Evolutionary conservation across 2,113 vertebrate genomes (phyloP).

Genomic region (Eptesicus fuscus): DNA sequence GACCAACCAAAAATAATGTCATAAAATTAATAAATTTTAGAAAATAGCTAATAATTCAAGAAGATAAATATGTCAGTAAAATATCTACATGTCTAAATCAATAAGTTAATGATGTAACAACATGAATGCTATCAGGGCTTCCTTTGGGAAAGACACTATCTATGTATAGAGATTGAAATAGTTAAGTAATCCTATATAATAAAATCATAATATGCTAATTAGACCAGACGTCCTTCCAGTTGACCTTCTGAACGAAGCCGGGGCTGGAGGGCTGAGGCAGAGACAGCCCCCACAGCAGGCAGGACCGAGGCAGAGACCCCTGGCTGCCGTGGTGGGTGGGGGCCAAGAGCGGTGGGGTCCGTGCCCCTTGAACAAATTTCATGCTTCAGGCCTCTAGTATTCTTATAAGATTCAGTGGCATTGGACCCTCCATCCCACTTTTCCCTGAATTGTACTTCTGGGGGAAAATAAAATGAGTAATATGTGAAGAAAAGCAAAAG

Average conservation of each 20-base stretch:
- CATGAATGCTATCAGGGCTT: not conserved
- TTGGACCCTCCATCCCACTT: not conserved
- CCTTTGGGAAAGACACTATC: not conserved
- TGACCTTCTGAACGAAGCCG: too few relatives aligned
- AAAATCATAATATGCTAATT: too few relatives aligned
- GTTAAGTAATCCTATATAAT: not conserved
- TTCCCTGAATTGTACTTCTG: not conserved
- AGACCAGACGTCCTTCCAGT: rapidly evolving
- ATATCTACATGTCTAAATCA: not conserved
- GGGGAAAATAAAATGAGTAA: not conserved
- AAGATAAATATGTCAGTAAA: not conserved
- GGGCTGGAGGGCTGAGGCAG: too few relatives aligned
- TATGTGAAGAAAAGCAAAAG: not conserved
- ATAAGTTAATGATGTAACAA: not conserved
- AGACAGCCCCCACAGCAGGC: too few relatives aligned
- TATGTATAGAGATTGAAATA: not conserved
- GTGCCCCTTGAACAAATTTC: too few relatives aligned
- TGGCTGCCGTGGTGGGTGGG: rapidly evolving
- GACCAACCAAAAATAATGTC: not conserved
- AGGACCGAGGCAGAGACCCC: too few relatives aligned
- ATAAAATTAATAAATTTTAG: not conserved
- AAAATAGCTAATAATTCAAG: not conserved
- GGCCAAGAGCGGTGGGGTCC: too few relatives aligned
- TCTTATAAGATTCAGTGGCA: not conserved
- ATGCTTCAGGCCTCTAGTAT: too few relatives aligned